phyloP scores from a whole-genome alignment of 2,888 invertebrate genomes.

The Venusia cambrica region DNA sequence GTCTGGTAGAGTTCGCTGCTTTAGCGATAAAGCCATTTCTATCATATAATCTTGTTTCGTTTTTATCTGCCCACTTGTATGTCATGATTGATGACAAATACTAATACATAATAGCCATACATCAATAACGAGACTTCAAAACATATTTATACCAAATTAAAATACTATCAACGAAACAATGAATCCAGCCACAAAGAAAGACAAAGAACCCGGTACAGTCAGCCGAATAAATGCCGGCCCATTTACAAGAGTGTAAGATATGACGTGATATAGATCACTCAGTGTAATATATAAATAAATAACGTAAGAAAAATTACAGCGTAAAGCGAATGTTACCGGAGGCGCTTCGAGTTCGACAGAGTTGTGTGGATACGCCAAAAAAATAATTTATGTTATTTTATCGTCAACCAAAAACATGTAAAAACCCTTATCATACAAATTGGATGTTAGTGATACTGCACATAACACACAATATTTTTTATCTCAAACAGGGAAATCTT shows the following conservation, averaged over 20 bases:
- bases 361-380: slow-evolving; percentile 45
- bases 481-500: too few species aligned
- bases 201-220: slow-evolving; percentile 36
- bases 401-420: too few species aligned
- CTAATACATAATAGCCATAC: slow-evolving; percentile 10
- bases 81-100: slow-evolving; percentile 11
- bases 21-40: too few species aligned
- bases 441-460: too few species aligned
- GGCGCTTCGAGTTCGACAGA: slow-evolving; percentile 53
- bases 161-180: slow-evolving; percentile 34
- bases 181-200: slow-evolving; percentile 40
- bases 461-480: too few species aligned
- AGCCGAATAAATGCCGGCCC: slow-evolving; percentile 68
- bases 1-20: too few species aligned
- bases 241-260: slow-evolving; percentile 81
- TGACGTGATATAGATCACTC: slow-evolving; percentile 81
- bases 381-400: too few species aligned
- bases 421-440: too few species aligned
- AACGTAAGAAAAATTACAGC: slow-evolving; percentile 81
- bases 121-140: slow-evolving; percentile 21
- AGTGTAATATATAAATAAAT: slow-evolving; percentile 81
- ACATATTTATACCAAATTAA: slow-evolving; percentile 26
- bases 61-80: too few species aligned
- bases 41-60: too few species aligned
- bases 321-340: slow-evolving; percentile 80